Base-by-base conservation (phyloP, 1,140 invertebrate genomes). In the Trachymyrmex septentrionalis region DNA sequence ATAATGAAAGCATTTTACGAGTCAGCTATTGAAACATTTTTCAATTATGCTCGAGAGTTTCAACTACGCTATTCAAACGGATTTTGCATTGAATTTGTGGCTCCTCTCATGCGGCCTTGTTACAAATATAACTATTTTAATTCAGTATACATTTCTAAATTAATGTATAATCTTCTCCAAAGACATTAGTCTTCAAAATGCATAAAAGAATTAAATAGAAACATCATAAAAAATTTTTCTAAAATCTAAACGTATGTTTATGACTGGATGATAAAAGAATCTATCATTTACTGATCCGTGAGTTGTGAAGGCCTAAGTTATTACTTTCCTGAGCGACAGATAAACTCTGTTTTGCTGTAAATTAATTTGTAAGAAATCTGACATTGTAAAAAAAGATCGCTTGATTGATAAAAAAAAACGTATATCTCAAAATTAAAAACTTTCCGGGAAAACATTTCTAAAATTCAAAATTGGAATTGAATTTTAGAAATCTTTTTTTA, bases 41-140 rank as follows among this genome's bases (percentile, higher is more conserved):
- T 84, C 80, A 84, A 75, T 84, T 82, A 82, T 72, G 80, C 80
- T 61, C 4, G 69, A 84, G 55, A 75, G 55, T 84, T 63, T 61
- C 53, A 73, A 50, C 69, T 63, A 14, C 14, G 38, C 69, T 75
- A 84, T 84, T 82, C 67, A 61, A 24, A 48, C 7, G 53, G 4
- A 82, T 82, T 59, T 48, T n/a, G 14, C 80, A 73, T 84, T 84
- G 55, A 84, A 84, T 63, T 84, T 71, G 64, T 21, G 64, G 30
- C 24, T 81, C 27, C 24, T 48, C 80, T 14, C 27, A 24, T n/a
- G 16, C 10, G 50, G 34, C 6, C 24, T 72, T 57, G 53, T 72
- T 82, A 59, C 16, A 48, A 73, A 73, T 71, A 73, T 71, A 73
- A 61, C 21, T 19, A 34, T 7, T 57, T n/a, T 24, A 48, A 48